These are phyloP conservation scores for Apocrypta bakeri DNA, from an alignment of 1,140 invertebrate genomes.

Conservation along the genomic window DNA sequence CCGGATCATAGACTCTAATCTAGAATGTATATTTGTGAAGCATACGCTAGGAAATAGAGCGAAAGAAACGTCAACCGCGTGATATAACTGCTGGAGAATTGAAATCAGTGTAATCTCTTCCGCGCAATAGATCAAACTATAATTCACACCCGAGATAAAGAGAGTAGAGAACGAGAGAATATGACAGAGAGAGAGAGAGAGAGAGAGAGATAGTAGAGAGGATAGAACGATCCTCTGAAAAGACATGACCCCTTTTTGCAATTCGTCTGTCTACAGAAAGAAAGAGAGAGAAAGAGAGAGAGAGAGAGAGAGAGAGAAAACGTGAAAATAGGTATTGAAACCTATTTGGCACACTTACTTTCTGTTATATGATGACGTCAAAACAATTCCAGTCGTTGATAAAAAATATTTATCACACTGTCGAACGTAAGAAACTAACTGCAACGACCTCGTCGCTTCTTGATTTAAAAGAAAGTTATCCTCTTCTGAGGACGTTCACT, in stretches of 20 bases:
- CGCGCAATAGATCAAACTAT: too few relatives aligned
- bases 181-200: neutral
- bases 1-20: neutral
- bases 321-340: neutral
- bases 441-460: neutral
- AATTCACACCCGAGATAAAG: too few relatives aligned
- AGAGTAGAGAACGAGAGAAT: too few relatives aligned
- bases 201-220: neutral
- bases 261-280: neutral
- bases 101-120: too few relatives aligned
- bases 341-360: neutral
- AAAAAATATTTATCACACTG: neutral
- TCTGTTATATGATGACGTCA: neutral
- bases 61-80: too few relatives aligned
- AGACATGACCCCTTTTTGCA: neutral
- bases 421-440: neutral
- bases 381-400: neutral
- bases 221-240: neutral
- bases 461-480: neutral
- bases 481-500: conserved; percentile 1
- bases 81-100: too few relatives aligned
- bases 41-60: neutral
- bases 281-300: too few relatives aligned
- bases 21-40: neutral
- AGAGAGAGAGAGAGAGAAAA: too few relatives aligned